Evolutionary conservation across 2,797 vertebrate genomes (phyloP), one percentile per base, ranked within the genome.

Genomic region (Limosa lapponica): DNA sequence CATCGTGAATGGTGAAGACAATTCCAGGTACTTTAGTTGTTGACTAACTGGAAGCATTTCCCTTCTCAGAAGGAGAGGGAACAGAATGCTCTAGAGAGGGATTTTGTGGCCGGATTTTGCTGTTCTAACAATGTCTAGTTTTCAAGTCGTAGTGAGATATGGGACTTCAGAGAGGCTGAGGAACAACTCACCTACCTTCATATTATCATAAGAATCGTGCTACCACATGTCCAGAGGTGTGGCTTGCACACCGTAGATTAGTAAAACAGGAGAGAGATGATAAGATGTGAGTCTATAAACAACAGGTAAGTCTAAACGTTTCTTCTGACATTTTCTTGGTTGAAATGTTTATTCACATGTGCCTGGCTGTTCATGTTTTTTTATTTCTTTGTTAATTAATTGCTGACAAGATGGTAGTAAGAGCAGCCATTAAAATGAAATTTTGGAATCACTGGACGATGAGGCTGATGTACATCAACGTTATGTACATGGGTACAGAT

Each of bases 1-100:
- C 34, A 36, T 19, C 0, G 0, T 32, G 41, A 78, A 34, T 22
- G 28, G 27, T 65, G 58, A 77, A 91, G 34, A 43, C 0, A 0
- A 62, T 58, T 82, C 87, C 25, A 57, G 19, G 48, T 59, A n/a
- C 37, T 69, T 92, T 19, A 4, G 2, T 52, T 79, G 51, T 48
- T 72, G 39, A 37, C 36, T 74, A 49, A 25, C 27, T 37, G 44
- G 44, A 89, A 86, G 4, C 14, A 32, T 79, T 89, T 84, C 19
- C n/a, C 12, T 73, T 75, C 70, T 67, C 19, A 49, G 66, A 52
- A 81, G 25, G 64, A 85, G 43, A 67, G 39, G 46, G 62, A 83
- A 36, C 13, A 24, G n/a, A 51, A 52, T 49, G 39, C 59, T 69
- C 39, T 37, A 46, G 64, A 34, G 59, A 27, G n/a, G 32, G 55